Evolutionary conservation across 2,113 vertebrate species (phyloP).

Genomic region (Colius striatus): DNA sequence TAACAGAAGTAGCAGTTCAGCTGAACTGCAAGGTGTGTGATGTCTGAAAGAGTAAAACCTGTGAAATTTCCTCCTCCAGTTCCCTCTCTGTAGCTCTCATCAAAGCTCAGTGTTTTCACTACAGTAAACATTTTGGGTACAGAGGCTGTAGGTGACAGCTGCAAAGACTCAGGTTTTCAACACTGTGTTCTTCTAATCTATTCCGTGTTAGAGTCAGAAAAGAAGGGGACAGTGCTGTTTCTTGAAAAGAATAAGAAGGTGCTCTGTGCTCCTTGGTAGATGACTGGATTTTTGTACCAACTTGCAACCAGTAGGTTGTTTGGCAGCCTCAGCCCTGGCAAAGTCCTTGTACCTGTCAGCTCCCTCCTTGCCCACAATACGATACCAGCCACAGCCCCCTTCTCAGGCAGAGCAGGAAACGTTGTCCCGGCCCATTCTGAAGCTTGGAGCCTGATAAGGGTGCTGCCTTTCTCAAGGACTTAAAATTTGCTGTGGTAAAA

Average conservation of each 20-base stretch:
- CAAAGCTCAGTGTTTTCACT: neutral
- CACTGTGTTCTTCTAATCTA: neutral
- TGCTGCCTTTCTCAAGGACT: neutral
- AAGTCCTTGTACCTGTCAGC: neutral
- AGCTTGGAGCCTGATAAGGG: neutral
- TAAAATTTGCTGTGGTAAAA: neutral
- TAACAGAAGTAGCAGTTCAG: neutral
- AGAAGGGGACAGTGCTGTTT: neutral
- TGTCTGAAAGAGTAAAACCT: neutral
- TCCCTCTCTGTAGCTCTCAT: neutral
- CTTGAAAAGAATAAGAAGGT: neutral
- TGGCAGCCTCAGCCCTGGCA: neutral
- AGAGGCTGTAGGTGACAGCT: neutral
- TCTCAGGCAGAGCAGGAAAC: neutral
- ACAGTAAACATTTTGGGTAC: neutral
- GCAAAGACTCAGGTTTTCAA: neutral
- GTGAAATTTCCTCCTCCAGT: neutral
- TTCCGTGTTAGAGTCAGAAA: neutral
- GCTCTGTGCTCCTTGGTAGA: neutral
- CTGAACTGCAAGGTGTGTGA: neutral
- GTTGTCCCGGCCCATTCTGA: neutral
- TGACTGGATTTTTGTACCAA: neutral
- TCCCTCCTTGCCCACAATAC: fast-evolving
- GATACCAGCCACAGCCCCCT: neutral
- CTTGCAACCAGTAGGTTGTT: neutral